Evolutionary conservation across 2,113 vertebrate genomes (phyloP).

Genomic region (Tenrec ecaudatus): DNA sequence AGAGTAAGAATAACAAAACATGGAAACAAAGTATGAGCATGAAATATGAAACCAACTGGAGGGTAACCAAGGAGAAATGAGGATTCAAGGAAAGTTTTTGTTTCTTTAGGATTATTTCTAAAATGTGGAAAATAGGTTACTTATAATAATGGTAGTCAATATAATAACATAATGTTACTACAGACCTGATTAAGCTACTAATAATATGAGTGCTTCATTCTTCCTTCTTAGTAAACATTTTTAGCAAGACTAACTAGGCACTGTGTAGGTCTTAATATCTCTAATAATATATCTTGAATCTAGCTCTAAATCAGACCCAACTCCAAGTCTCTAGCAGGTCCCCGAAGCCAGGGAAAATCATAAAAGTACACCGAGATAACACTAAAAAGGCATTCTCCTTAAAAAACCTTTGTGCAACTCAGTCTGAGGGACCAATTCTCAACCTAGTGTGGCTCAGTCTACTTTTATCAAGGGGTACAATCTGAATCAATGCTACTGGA

Average conservation of each 20-base stretch:
- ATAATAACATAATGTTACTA: neutral
- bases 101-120: constrained; percentile 44
- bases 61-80: neutral
- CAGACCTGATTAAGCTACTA: neutral
- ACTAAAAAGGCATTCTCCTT: constrained; percentile 44
- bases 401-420: constrained; percentile 27
- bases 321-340: neutral
- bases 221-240: constrained; percentile 31
- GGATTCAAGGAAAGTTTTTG: neutral
- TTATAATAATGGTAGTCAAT: neutral
- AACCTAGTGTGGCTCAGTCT: neutral
- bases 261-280: neutral
- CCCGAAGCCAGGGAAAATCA: constrained; percentile 33
- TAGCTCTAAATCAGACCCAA: constrained; percentile 47
- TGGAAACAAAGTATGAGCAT: neutral
- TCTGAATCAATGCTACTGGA: constrained; percentile 23
- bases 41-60: neutral
- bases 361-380: constrained; percentile 2
- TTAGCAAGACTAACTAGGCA: neutral
- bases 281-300: neutral
- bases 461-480: constrained; percentile 7
- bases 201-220: neutral
- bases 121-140: constrained; percentile 8
- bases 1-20: neutral
- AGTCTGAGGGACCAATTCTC: constrained; percentile 29